A percentile compares a stretch with the other conserved stretches of the same genome.
Conservation (phyloP, 2,113 vertebrate genomes). For the Bos javanicus region DNA sequence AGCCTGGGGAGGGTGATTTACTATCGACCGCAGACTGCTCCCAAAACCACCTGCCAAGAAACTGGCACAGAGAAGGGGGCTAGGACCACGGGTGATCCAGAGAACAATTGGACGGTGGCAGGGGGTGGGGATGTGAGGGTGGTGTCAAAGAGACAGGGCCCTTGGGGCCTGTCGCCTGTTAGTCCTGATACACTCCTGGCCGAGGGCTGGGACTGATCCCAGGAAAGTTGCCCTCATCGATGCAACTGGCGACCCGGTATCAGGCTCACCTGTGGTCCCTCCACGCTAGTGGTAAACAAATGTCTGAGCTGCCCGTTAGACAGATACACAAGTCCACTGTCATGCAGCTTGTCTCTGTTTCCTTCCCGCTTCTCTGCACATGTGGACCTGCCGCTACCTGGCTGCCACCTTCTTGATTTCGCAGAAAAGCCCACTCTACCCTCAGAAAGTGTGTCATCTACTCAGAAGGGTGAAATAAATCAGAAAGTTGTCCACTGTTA, state of each 20-base stretch:
- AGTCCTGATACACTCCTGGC: not conserved
- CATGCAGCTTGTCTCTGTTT: not conserved
- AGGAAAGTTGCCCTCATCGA: not conserved
- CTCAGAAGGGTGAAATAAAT: not conserved
- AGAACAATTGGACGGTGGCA: rapidly evolving
- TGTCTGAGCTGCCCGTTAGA: not conserved
- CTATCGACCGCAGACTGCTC: not conserved
- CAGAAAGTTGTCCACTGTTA: not conserved
- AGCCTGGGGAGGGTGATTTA: not conserved
- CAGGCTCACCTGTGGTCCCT: not conserved
- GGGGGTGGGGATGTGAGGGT: not conserved
- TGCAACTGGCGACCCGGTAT: not conserved
- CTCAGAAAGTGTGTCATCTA: not conserved
- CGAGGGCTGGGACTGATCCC: not conserved
- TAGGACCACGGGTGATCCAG: not conserved
- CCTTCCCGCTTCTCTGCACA: not conserved
- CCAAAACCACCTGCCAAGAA: not conserved
- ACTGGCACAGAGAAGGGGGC: not conserved
- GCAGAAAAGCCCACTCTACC: not conserved
- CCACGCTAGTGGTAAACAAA: not conserved
- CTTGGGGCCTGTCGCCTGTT: rapidly evolving
- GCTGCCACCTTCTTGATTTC: not conserved
- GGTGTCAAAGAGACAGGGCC: not conserved
- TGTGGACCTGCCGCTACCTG: not conserved
- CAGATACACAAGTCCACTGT: rapidly evolving